phyloP scores from a whole-genome alignment of 2,797 vertebrate genomes.

The Erethizon dorsatum region DNA sequence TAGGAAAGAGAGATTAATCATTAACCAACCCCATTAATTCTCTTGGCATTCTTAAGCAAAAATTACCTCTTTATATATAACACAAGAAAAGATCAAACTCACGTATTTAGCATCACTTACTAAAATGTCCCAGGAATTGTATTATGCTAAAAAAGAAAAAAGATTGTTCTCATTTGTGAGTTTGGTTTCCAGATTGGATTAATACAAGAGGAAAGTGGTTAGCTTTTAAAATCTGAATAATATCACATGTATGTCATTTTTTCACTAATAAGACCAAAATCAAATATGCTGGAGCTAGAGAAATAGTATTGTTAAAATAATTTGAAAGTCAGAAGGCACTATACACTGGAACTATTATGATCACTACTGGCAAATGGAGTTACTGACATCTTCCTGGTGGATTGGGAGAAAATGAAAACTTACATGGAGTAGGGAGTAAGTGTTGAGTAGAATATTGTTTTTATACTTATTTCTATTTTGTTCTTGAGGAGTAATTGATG shows the following conservation, averaged over 20 bases:
- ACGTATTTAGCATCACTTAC: neutral
- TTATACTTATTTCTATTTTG: neutral
- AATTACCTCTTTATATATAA: neutral
- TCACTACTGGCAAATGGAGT: neutral
- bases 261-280: neutral
- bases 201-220: neutral
- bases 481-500: neutral
- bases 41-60: constrained; percentile 43
- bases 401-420: neutral
- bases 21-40: constrained; percentile 40
- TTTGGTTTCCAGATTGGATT: neutral
- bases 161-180: neutral
- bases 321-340: neutral
- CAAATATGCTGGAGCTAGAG: neutral
- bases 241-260: neutral
- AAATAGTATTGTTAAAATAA: neutral
- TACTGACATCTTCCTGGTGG: neutral
- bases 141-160: neutral
- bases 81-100: neutral
- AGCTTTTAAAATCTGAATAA: neutral
- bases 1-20: constrained; percentile 47
- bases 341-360: rapidly evolving
- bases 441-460: neutral
- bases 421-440: rapidly evolving
- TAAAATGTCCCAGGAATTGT: neutral